Conservation (phyloP, 2,888 invertebrate species). For the Archips xylosteana region DNA sequence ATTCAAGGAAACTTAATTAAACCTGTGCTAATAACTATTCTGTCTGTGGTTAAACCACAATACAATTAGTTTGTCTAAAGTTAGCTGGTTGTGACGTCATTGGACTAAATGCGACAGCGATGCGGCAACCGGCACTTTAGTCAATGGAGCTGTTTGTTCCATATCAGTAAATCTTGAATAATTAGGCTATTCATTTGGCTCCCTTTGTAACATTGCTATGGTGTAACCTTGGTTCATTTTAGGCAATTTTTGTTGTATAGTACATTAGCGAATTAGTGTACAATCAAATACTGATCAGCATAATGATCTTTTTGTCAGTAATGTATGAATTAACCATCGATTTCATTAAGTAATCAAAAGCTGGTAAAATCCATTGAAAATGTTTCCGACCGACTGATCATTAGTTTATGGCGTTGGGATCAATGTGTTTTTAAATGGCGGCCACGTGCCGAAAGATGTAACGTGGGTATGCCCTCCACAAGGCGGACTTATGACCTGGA, state of each 20-base stretch:
- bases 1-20: slow-evolving; percentile 3
- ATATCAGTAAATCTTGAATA: slow-evolving; percentile 36
- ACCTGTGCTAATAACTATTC: slow-evolving; percentile 1
- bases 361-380: too few species aligned
- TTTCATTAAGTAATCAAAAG: too few species aligned
- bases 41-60: not conserved
- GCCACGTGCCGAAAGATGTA: too few species aligned
- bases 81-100: slow-evolving; percentile 15
- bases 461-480: too few species aligned
- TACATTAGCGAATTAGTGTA: not conserved
- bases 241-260: not conserved
- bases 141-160: slow-evolving; percentile 11
- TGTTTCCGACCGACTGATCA: too few species aligned
- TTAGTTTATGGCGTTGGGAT: too few species aligned
- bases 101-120: slow-evolving; percentile 5
- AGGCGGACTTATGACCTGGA: too few species aligned
- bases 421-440: too few species aligned
- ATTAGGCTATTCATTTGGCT: slow-evolving; percentile 6
- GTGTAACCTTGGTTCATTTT: slow-evolving; percentile 10
- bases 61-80: slow-evolving; percentile 30
- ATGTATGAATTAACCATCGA: too few species aligned
- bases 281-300: too few species aligned
- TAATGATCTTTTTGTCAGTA: too few species aligned
- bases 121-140: slow-evolving; percentile 16
- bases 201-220: not conserved